These are phyloP conservation scores for Steromphala cineraria DNA, from an alignment of 2,888 invertebrate species.

Conservation along the genomic window DNA sequence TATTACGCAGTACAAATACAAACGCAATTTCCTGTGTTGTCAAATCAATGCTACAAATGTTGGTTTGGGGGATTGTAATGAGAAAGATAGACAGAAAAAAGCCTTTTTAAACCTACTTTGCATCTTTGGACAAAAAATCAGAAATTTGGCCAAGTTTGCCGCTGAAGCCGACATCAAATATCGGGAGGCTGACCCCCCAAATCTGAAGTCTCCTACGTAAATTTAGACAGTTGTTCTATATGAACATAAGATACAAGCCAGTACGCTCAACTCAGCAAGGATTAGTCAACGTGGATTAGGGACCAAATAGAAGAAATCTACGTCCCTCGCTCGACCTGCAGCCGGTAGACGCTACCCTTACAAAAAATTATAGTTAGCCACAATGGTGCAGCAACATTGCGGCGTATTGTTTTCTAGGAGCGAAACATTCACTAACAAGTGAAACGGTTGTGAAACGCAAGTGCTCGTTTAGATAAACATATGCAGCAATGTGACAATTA, in stretches of 20 bases:
- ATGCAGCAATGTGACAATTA: no score
- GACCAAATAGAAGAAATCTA: not conserved
- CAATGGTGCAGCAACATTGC: no score
- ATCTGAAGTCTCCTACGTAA: slow-evolving; percentile 6
- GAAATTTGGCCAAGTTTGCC: slow-evolving; percentile 15
- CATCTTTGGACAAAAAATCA: not conserved
- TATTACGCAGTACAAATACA: no score
- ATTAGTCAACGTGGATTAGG: not conserved
- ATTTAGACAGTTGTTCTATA: not conserved
- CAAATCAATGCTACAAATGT: no score
- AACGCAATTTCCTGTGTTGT: no score
- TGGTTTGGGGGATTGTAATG: not conserved
- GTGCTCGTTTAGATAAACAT: no score
- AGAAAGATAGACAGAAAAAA: not conserved
- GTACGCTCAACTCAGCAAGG: not conserved
- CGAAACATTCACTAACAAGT: no score
- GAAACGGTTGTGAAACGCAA: no score
- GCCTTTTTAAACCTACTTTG: not conserved
- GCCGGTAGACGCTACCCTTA: not conserved
- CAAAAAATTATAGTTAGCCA: no score
- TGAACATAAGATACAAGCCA: not conserved
- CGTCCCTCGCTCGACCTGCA: not conserved
- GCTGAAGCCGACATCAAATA: not conserved
- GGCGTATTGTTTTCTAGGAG: no score
- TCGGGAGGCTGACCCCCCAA: not conserved